phyloP scores from a whole-genome alignment of 2,888 invertebrate species.

The Cantharis lateralis region DNA sequence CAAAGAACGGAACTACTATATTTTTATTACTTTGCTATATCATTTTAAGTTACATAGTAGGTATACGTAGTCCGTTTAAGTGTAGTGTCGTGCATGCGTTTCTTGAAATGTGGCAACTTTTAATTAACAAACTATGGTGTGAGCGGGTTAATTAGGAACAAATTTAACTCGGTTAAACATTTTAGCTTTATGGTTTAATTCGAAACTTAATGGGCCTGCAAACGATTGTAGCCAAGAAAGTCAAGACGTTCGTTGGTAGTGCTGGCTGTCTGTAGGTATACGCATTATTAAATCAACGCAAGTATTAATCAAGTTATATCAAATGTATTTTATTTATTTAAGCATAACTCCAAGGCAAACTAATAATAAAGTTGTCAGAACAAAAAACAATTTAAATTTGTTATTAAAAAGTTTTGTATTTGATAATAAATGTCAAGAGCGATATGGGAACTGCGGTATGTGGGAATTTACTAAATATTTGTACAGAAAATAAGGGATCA shows the following conservation, averaged over 20 bases:
- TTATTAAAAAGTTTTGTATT: neutral
- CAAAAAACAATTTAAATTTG: neutral
- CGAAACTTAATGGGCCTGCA: conserved; percentile 1
- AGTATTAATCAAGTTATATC: neutral
- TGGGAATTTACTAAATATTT: conserved; percentile 24
- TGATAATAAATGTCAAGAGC: neutral
- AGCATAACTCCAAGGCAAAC: neutral
- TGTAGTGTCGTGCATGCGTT: neutral
- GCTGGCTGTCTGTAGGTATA: neutral
- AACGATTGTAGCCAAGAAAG: neutral
- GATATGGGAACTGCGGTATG: conserved; percentile 18
- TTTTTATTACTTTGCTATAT: no score
- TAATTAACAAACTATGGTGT: conserved; percentile 22
- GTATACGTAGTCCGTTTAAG: neutral
- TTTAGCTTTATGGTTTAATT: conserved; percentile 1
- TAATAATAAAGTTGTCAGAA: neutral
- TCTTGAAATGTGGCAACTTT: conserved; percentile 13
- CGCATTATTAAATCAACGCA: neutral
- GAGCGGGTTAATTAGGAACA: conserved; percentile 7
- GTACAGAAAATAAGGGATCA: conserved; percentile 23
- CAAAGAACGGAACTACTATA: no score
- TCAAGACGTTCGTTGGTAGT: neutral
- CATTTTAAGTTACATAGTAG: no score
- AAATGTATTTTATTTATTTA: neutral
- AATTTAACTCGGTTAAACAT: conserved; percentile 1